A percentile compares a stretch with the other conserved stretches of the same genome.
These are phyloP conservation scores for Cricetomys ansorgei DNA, from an alignment of 2,113 vertebrate genomes.

Conservation along the genomic window DNA sequence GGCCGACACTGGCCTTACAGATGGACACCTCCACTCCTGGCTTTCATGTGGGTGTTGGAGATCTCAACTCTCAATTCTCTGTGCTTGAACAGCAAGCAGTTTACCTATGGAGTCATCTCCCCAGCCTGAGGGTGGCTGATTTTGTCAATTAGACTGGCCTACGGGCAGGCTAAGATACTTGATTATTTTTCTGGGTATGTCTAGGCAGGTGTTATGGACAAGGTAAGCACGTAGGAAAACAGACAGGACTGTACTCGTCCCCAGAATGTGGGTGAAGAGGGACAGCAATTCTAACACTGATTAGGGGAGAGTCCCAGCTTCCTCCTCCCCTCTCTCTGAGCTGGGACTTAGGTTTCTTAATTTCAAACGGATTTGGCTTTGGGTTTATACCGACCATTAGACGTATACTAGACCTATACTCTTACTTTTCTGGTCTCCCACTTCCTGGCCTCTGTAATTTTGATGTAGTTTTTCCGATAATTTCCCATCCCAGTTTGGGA, in stretches of 20 bases:
- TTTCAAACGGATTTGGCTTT: background rate
- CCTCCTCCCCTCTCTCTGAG: background rate
- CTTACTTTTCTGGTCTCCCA: background rate
- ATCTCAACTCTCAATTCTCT: background rate
- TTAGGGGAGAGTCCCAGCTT: fast-evolving
- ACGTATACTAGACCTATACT: background rate
- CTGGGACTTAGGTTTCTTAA: background rate
- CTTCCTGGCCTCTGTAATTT: background rate
- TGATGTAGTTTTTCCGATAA: background rate
- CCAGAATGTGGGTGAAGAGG: background rate
- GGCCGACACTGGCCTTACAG: no score
- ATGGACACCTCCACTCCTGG: no score
- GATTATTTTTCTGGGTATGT: background rate
- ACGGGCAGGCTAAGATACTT: background rate
- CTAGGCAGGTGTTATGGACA: background rate
- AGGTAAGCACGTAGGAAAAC: background rate
- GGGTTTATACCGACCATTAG: background rate
- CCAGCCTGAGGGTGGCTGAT: background rate
- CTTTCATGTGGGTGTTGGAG: background rate
- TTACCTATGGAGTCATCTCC: background rate
- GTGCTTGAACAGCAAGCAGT: background rate
- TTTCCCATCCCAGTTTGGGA: background rate
- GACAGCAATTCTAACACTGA: fast-evolving
- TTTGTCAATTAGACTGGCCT: background rate
- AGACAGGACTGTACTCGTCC: background rate